A percentile compares a stretch with the other conserved stretches of the same genome.
phyloP scores from a whole-genome alignment of 1,140 invertebrate species.

The Gonioctena quinquepunctata region DNA sequence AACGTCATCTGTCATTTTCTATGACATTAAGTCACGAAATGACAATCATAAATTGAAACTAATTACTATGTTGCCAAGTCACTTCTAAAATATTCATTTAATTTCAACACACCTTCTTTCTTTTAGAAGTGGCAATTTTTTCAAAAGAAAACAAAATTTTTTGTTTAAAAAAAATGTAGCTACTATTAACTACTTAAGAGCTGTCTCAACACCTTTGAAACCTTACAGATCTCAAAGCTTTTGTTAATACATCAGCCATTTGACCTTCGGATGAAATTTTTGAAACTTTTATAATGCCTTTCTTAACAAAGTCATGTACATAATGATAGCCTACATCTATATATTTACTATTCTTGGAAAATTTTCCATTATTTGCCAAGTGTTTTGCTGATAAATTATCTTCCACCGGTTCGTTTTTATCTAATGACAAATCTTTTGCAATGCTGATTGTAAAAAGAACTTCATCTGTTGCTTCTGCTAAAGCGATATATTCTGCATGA shows the following conservation, averaged over 20 bases:
- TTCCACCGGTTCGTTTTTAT: not conserved
- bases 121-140: too few relatives aligned
- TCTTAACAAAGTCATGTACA: constrained; percentile 5
- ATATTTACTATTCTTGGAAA: constrained; percentile 14
- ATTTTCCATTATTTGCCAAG: constrained; percentile 5
- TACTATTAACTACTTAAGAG: not conserved
- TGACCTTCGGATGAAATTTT: constrained; percentile 11
- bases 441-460: constrained; percentile 9
- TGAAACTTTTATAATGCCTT: not conserved
- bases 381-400: constrained; percentile 14
- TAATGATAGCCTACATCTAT: constrained; percentile 9
- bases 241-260: constrained; percentile 13
- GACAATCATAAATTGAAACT: too few relatives aligned
- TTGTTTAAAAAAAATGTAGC: too few relatives aligned
- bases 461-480: constrained; percentile 27
- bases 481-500: constrained; percentile 50
- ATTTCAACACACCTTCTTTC: too few relatives aligned
- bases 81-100: too few relatives aligned
- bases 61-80: too few relatives aligned
- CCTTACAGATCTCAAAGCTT: constrained; percentile 7
- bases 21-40: too few relatives aligned
- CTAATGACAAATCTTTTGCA: constrained; percentile 1
- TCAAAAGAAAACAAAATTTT: too few relatives aligned
- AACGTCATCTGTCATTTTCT: too few relatives aligned
- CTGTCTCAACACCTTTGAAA: constrained; percentile 1